A percentile compares a stretch with the other conserved stretches of the same genome.
Evolutionary conservation across 1,140 invertebrate species (phyloP).

Genomic region (Conopomorpha cramerella): DNA sequence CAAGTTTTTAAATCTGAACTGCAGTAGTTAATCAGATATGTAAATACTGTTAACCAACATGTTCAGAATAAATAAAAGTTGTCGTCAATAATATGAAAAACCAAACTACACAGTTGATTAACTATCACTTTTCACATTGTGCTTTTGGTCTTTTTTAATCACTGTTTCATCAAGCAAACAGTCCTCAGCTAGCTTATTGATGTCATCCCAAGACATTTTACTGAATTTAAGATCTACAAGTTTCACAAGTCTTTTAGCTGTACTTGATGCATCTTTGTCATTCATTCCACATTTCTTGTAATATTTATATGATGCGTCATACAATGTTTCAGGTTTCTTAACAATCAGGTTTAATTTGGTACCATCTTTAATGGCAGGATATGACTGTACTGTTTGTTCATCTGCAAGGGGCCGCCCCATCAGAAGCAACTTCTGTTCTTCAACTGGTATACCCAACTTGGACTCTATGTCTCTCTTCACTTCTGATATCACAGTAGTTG

Average conservation of each 20-base stretch:
- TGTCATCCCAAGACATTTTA: conserved; percentile 45
- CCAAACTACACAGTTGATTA: no score
- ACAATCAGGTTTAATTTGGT: conserved; percentile 42
- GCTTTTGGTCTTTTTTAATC: no score
- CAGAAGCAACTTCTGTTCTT: conserved; percentile 34
- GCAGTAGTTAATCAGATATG: no score
- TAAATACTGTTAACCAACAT: no score
- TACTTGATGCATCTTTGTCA: conserved; percentile 23
- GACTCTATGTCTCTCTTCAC: conserved; percentile 31
- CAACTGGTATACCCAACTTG: conserved; percentile 27
- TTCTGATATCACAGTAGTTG: conserved; percentile 33
- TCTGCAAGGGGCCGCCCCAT: conserved; percentile 36
- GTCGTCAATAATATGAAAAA: no score
- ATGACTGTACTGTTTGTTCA: conserved; percentile 28
- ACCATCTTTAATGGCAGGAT: conserved; percentile 42
- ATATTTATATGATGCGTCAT: conserved; percentile 26
- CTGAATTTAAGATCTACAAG: conserved; percentile 35
- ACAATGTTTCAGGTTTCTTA: conserved; percentile 37
- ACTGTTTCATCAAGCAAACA: conserved; percentile 22
- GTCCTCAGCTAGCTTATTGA: conserved; percentile 26
- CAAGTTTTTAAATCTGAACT: no score
- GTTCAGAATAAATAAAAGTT: no score
- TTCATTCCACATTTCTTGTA: conserved; percentile 37
- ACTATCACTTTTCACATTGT: no score
- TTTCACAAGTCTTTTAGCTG: conserved; percentile 20